A percentile compares a stretch with the other conserved stretches of the same genome.
phyloP scores from a whole-genome alignment of 37 sponge, comb jelly and placozoan species.

The Diacarnus erythraeanus region DNA sequence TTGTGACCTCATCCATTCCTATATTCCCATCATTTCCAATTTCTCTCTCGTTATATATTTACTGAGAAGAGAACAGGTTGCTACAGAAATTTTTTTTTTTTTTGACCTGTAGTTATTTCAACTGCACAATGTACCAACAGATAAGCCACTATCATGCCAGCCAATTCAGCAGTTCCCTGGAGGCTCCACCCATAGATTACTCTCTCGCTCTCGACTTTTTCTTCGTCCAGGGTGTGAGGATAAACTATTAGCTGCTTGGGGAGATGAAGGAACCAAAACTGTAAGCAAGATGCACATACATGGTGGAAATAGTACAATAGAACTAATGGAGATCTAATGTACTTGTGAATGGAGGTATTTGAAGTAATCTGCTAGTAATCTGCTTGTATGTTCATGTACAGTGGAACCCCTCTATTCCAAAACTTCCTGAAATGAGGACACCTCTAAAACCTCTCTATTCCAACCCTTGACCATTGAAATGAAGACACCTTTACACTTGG shows the following conservation, averaged over 20 bases:
- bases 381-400: no score
- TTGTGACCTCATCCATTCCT: not conserved
- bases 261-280: conserved; percentile 66
- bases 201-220: conserved; percentile 76
- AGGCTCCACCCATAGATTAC: conserved; percentile 55
- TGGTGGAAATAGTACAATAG: no score
- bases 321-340: no score
- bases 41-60: no score
- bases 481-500: no score
- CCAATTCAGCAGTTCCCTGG: conserved; percentile 75
- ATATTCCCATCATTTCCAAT: not conserved
- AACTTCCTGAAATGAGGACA: no score
- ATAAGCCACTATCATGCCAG: conserved; percentile 26
- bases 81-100: not conserved
- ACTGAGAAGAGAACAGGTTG: not conserved
- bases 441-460: no score
- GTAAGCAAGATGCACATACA: conserved; percentile 51
- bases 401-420: not conserved
- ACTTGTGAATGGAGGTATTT: no score
- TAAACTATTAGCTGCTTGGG: conserved; percentile 57
- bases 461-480: no score
- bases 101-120: conserved; percentile 47
- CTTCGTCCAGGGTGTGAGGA: conserved; percentile 45
- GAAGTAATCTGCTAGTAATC: no score
- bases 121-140: conserved; percentile 24